Base-by-base conservation (phyloP, 2,113 vertebrate genomes). In the Ciconia boyciana region DNA sequence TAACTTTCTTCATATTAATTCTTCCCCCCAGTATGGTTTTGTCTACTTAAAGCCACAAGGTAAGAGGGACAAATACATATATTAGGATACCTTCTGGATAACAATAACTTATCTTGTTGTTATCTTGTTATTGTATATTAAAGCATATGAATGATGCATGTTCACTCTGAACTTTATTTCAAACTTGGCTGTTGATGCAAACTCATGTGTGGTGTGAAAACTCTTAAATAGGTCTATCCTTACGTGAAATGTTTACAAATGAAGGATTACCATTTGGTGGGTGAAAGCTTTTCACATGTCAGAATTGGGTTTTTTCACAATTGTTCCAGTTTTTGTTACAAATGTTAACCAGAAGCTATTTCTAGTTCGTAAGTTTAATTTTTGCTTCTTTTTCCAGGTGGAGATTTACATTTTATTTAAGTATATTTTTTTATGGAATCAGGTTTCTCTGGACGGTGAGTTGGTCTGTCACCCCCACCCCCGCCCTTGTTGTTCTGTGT, bases 401-500 rank as follows among this genome's bases (percentile, higher is more conserved):
- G 99, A 99, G 99, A 98, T 99, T 99, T 98, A 99, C 98, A 92
- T 99, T 99, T 98, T 99, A 99, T 98, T 98, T 99, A 96, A 98
- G 95, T 98, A 98, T 99, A 98, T 99, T 99, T 98, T 98, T 95
- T 93, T 99, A 99, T 83, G 99, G 99, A 89, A 91, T 99, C 97
- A 98, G 95, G 96, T 99, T 99, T 98, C 98, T 99, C 72, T 99
- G 98, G 99, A 98, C 98, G 99, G 99, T 99, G 98, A 99, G 99
- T 98, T 75, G 93, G 14, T 81, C 29, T 92, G 49, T 71, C 39
- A 41, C 24, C 11, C 16, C 12, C 3, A 14, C 24, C 13, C 44
- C 14, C 39, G 39, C 11, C 1, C 0, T 12, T 48, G 6, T 18
- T 65, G 28, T 49, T 77, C 26, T 64, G 15, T 16, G 74, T 28